Evolutionary conservation across 2,113 vertebrate species (phyloP).

Genomic region (Festucalex cinctus): DNA sequence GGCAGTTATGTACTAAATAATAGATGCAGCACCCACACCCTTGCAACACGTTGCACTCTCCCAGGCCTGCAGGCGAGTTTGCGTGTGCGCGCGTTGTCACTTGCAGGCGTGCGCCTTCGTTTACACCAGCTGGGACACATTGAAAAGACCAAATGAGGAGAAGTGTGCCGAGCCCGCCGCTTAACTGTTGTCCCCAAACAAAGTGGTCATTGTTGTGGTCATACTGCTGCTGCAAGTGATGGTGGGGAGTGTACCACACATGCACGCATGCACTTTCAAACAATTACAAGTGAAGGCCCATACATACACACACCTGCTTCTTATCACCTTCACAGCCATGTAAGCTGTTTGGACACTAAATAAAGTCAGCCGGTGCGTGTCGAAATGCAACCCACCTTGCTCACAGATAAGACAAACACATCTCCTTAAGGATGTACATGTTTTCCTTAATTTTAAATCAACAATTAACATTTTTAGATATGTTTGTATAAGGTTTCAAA

Average conservation of each 20-base stretch:
- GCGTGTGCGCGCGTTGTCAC: constrained; percentile 24
- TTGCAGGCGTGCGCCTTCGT: constrained; percentile 63
- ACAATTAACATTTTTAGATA: not conserved
- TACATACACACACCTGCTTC: constrained; percentile 44
- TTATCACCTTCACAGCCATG: constrained; percentile 48
- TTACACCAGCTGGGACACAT: constrained; percentile 54
- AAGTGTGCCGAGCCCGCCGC: constrained; percentile 56
- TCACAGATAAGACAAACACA: constrained; percentile 25
- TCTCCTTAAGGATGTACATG: constrained; percentile 23
- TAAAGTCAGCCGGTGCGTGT: constrained; percentile 30
- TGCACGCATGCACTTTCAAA: constrained; percentile 33
- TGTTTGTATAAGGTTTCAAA: not conserved
- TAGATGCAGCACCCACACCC: constrained; percentile 30
- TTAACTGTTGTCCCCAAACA: constrained; percentile 73
- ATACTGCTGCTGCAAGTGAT: constrained; percentile 30
- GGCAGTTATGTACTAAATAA: constrained; percentile 58
- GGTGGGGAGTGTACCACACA: constrained; percentile 28
- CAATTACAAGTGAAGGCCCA: constrained; percentile 3
- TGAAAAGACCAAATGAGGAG: constrained; percentile 48
- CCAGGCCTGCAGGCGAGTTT: constrained; percentile 33
- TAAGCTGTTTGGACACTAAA: constrained; percentile 57
- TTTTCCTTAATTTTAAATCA: not conserved
- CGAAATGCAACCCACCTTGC: constrained; percentile 19
- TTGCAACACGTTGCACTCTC: constrained; percentile 24
- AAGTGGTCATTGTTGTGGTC: constrained; percentile 56